phyloP scores from a whole-genome alignment of 2,113 vertebrate species.

The Agapornis roseicollis region DNA sequence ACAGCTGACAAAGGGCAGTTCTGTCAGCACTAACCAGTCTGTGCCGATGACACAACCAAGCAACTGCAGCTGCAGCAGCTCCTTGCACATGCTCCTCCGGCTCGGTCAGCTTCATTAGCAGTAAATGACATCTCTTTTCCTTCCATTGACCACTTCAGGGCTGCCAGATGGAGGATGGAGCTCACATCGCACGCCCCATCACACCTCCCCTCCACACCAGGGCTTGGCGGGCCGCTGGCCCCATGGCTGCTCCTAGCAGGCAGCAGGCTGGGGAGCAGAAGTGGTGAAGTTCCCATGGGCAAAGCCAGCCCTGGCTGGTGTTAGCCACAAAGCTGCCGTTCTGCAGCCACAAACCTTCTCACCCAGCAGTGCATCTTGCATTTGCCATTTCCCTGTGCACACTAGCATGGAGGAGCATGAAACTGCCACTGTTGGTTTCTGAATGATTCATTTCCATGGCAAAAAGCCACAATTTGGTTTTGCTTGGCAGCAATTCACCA shows the following conservation, averaged over 20 bases:
- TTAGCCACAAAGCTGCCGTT: background rate
- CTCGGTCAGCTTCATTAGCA: background rate
- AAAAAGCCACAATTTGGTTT: background rate
- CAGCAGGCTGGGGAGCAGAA: background rate
- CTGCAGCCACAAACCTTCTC: background rate
- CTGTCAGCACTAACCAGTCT: fast-evolving
- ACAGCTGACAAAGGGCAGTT: background rate
- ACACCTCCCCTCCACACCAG: background rate
- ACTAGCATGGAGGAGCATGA: background rate
- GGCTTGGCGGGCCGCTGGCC: fast-evolving
- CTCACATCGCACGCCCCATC: background rate
- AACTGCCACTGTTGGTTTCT: background rate
- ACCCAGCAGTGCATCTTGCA: fast-evolving
- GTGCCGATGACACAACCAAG: background rate
- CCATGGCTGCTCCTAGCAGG: background rate
- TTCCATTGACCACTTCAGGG: background rate
- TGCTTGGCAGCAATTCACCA: background rate
- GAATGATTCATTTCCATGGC: background rate
- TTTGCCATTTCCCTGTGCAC: background rate
- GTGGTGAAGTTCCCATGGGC: background rate
- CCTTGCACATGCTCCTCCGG: background rate
- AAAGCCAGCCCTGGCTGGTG: background rate
- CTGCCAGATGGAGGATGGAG: background rate
- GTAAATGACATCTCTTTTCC: background rate
- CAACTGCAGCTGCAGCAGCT: background rate